Conservation (phyloP, 1,140 invertebrate genomes). For the Radopholus similis region DNA sequence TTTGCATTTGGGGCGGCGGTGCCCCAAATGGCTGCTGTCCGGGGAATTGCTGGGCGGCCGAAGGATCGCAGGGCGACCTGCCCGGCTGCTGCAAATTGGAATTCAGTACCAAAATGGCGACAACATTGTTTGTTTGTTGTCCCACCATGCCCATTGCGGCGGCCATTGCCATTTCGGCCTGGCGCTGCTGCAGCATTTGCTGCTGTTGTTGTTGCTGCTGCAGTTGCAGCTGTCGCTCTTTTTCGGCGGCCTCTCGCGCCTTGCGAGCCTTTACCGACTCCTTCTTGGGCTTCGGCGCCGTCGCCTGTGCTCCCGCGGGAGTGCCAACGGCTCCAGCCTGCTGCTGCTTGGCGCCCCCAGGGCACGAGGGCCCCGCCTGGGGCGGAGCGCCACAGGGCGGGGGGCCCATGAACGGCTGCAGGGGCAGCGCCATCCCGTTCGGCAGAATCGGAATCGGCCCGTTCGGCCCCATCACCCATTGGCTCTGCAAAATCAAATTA, state of each 20-base stretch:
- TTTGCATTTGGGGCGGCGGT: no score
- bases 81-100: no score
- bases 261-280: not conserved
- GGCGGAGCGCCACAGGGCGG: not conserved
- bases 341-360: slow-evolving; percentile 4
- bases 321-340: not conserved
- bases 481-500: not conserved
- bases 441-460: not conserved
- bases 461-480: not conserved
- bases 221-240: slow-evolving; percentile 1
- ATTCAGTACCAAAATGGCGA: no score
- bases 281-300: slow-evolving; percentile 1
- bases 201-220: slow-evolving; percentile 1
- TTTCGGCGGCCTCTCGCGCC: slow-evolving; percentile 2
- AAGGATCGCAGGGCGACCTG: no score
- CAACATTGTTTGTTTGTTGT: no score
- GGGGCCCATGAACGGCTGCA: not conserved
- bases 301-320: not conserved
- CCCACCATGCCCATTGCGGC: no score
- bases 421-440: not conserved
- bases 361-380: not conserved
- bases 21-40: no score
- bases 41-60: no score
- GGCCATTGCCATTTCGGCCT: no score
- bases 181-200: no score